Conservation (phyloP, 2,888 invertebrate species). For the Artemia sinica region DNA sequence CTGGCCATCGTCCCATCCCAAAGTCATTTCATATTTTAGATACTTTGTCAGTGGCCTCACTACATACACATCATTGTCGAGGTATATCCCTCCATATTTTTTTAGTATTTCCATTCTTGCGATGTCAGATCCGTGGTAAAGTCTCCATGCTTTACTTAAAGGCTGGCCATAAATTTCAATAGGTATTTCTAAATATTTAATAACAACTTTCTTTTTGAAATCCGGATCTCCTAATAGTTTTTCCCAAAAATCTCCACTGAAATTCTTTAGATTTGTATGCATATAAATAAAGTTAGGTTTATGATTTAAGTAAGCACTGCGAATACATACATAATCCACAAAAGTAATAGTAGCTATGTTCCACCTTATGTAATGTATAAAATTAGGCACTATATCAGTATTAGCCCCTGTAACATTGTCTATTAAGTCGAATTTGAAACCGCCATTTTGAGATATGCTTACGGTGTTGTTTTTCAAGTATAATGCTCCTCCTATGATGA, state of each 20-base stretch:
- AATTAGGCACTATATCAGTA: slow-evolving; percentile 29
- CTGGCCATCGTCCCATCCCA: slow-evolving; percentile 27
- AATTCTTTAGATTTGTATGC: slow-evolving; percentile 17
- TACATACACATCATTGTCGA: slow-evolving; percentile 30
- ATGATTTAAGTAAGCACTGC: slow-evolving; percentile 14
- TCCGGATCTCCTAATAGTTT: slow-evolving; percentile 21
- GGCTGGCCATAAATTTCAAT: slow-evolving; percentile 32
- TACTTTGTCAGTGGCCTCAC: slow-evolving; percentile 28
- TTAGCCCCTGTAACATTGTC: slow-evolving; percentile 27
- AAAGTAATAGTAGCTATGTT: slow-evolving; percentile 17
- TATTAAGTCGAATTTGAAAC: slow-evolving; percentile 23
- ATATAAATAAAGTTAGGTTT: slow-evolving; percentile 18
- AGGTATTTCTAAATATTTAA: slow-evolving; percentile 25
- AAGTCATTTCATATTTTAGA: slow-evolving; percentile 28
- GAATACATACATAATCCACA: slow-evolving; percentile 19
- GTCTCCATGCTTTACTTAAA: slow-evolving; percentile 28
- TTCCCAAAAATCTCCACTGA: slow-evolving; percentile 20
- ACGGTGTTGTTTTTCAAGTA: no score
- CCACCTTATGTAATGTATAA: slow-evolving; percentile 31
- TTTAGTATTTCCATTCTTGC: slow-evolving; percentile 29
- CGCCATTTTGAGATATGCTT: no score
- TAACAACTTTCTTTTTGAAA: neutral
- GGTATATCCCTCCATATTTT: slow-evolving; percentile 30
- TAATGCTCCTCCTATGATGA: no score
- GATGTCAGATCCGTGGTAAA: slow-evolving; percentile 32